phyloP scores from a whole-genome alignment of 2,797 vertebrate genomes.

The Anguilla marmorata region DNA sequence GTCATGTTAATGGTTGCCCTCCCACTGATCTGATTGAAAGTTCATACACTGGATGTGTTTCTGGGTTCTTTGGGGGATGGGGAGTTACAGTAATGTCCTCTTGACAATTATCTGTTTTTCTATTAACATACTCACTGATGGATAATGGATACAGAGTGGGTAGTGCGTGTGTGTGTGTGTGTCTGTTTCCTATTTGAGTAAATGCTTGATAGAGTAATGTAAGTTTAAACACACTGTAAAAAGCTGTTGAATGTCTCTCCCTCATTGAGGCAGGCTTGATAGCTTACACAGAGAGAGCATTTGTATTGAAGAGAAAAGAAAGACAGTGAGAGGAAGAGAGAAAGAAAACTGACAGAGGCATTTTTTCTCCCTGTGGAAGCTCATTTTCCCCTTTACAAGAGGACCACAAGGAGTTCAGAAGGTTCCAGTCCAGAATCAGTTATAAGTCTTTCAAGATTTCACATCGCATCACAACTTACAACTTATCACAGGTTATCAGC shows the following conservation, averaged over 20 bases:
- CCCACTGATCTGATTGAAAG: neutral
- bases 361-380: neutral
- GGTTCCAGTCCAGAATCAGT: neutral
- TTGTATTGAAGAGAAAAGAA: neutral
- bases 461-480: neutral
- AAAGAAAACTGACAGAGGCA: neutral
- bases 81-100: neutral
- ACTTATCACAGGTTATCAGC: neutral
- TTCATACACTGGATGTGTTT: neutral
- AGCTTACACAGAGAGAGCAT: neutral
- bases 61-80: neutral
- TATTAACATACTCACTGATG: neutral
- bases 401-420: neutral
- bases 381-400: neutral
- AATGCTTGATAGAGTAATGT: constrained; percentile 73
- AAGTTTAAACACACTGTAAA: constrained; percentile 61
- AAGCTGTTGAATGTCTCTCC: constrained; percentile 46
- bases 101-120: neutral
- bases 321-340: neutral
- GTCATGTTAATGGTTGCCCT: neutral
- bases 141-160: constrained; percentile 41
- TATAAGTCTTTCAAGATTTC: neutral
- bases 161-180: neutral
- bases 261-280: constrained; percentile 23
- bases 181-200: constrained; percentile 48